Evolutionary conservation across 2,113 vertebrate species (phyloP).

Genomic region (Elgaria multicarinata): DNA sequence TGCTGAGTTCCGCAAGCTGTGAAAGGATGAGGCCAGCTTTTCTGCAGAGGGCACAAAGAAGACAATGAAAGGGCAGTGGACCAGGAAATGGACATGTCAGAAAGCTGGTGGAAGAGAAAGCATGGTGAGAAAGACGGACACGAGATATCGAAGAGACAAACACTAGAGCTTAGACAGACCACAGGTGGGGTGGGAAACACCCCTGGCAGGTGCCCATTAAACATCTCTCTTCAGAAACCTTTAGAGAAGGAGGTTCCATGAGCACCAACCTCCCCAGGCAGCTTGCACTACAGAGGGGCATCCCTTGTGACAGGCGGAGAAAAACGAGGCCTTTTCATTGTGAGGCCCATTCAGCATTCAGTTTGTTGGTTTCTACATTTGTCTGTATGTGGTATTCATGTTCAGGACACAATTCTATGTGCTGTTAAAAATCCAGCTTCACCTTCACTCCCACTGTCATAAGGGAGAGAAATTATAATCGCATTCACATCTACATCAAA

Average conservation of each 20-base stretch:
- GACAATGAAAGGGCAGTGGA: not conserved
- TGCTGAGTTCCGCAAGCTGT: constrained; percentile 91
- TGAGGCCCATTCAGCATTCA: not conserved
- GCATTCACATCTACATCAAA: too few relatives aligned
- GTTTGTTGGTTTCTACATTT: not conserved
- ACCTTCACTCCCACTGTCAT: not conserved
- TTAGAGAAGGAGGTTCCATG: not conserved
- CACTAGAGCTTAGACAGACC: not conserved
- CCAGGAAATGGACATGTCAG: not conserved
- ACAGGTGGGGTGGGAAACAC: not conserved
- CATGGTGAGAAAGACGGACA: not conserved
- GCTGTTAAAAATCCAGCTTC: not conserved
- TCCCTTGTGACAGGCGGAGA: not conserved
- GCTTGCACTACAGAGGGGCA: not conserved
- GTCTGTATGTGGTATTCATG: too few relatives aligned
- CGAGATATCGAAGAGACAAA: not conserved
- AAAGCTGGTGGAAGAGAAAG: not conserved
- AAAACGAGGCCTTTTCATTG: not conserved
- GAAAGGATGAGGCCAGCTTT: constrained; percentile 96
- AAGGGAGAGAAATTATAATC: too few relatives aligned
- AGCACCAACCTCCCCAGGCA: not conserved
- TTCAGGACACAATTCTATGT: not conserved
- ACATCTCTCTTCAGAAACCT: not conserved
- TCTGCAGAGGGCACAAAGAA: constrained; percentile 75
- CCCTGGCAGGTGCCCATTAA: not conserved